Conservation (phyloP, 2,888 invertebrate species). For the Gymnoscelis rufifasciata region DNA sequence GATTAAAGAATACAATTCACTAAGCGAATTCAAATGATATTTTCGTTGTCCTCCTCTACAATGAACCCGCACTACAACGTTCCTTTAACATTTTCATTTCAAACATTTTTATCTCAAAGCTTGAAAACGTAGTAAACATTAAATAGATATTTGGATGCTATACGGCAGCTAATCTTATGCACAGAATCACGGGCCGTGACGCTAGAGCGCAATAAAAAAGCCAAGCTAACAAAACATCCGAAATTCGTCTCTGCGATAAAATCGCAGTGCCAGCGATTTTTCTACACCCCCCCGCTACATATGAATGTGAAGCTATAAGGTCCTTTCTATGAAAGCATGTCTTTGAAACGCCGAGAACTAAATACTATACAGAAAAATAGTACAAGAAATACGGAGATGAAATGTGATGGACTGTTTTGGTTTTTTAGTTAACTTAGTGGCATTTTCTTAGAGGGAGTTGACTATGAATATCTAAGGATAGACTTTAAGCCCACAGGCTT, state of each 20-base stretch:
- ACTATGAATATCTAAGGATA: background rate
- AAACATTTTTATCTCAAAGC: no score
- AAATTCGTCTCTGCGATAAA: conserved; percentile 39
- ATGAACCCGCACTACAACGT: no score
- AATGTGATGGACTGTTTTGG: conserved; percentile 8
- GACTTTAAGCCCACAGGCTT: no score
- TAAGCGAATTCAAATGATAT: no score
- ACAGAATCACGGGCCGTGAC: background rate
- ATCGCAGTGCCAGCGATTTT: conserved; percentile 43
- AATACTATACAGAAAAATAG: conserved; percentile 26
- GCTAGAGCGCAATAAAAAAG: background rate
- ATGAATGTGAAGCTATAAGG: conserved; percentile 56
- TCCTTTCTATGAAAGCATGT: conserved; percentile 63
- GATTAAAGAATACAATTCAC: no score
- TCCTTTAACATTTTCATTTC: no score
- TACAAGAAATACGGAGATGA: conserved; percentile 17
- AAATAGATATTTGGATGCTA: no score
- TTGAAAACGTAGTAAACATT: no score
- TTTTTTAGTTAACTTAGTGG: background rate
- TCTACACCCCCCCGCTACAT: conserved; percentile 53
- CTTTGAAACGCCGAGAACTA: conserved; percentile 43
- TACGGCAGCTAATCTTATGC: no score
- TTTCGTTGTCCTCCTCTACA: no score
- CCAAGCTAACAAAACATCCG: background rate
- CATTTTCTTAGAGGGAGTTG: background rate